phyloP scores from a whole-genome alignment of 2,113 vertebrate species.

The Cavia aperea region DNA sequence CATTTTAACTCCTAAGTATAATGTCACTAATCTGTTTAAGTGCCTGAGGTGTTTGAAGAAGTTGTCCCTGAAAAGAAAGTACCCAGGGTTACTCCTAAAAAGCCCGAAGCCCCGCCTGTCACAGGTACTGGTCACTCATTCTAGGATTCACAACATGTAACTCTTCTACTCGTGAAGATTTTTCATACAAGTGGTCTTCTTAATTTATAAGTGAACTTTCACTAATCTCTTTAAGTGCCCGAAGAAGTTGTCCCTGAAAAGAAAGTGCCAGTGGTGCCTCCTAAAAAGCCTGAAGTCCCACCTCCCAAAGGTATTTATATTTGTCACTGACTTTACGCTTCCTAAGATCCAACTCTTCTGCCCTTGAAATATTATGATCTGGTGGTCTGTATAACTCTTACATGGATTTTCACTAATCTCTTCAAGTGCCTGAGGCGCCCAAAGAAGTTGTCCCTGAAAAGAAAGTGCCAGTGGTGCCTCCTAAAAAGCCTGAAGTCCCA shows the following conservation, averaged over 20 bases:
- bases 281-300: constrained; percentile 58
- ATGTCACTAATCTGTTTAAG: background rate
- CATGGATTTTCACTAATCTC: constrained; percentile 56
- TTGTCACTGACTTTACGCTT: no score
- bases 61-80: no score
- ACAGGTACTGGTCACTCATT: constrained; percentile 46
- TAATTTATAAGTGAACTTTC: background rate
- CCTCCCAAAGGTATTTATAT: constrained; percentile 61
- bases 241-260: constrained; percentile 67
- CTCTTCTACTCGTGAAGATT: background rate
- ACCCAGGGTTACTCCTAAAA: constrained; percentile 57
- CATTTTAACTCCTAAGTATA: background rate
- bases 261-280: constrained; percentile 40
- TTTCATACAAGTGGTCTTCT: background rate
- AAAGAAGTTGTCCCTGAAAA: constrained; percentile 67
- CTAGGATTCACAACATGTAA: no score
- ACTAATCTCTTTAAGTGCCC: background rate
- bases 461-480: constrained; percentile 40
- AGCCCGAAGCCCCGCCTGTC: constrained; percentile 66
- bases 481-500: constrained; percentile 58
- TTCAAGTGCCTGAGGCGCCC: constrained; percentile 71
- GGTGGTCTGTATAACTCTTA: no score
- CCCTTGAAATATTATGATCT: constrained; percentile 43
- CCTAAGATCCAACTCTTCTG: background rate
- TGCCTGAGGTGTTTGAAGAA: no score